Conservation (phyloP, 2,797 vertebrate species). For the Eulemur rubriventer region DNA sequence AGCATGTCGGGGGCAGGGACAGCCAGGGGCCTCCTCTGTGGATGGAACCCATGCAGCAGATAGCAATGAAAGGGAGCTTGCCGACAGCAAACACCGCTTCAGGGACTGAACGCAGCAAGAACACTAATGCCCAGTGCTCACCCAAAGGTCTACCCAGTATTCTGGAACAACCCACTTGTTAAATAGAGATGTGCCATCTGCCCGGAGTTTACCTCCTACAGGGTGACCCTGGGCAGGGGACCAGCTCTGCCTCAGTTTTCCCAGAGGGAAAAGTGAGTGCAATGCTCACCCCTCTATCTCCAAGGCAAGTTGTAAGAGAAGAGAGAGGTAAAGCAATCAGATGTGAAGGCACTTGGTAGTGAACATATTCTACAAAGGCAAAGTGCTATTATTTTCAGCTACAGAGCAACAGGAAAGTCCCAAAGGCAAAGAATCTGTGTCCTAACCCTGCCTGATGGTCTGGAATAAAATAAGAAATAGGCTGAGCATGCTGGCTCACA, state of each 20-base stretch:
- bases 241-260: neutral
- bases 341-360: neutral
- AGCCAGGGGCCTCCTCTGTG: neutral
- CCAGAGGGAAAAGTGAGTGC: neutral
- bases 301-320: neutral
- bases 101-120: neutral
- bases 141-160: neutral
- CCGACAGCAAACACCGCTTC: neutral
- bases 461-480: neutral
- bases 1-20: accelerated
- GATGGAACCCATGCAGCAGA: neutral
- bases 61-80: neutral
- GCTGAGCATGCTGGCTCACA: neutral
- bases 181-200: neutral
- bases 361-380: neutral
- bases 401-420: neutral
- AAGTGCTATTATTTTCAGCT: neutral
- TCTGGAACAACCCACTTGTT: neutral
- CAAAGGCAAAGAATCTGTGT: neutral
- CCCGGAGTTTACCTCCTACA: neutral
- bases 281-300: neutral
- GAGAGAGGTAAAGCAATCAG: neutral
- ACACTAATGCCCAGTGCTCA: neutral
- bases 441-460: neutral
- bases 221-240: neutral